Percentiles rank a stretch among this genome's conserved stretches.
Evolutionary conservation across 23 tunicate species (phyloP).

Genomic region (Styela clava): DNA sequence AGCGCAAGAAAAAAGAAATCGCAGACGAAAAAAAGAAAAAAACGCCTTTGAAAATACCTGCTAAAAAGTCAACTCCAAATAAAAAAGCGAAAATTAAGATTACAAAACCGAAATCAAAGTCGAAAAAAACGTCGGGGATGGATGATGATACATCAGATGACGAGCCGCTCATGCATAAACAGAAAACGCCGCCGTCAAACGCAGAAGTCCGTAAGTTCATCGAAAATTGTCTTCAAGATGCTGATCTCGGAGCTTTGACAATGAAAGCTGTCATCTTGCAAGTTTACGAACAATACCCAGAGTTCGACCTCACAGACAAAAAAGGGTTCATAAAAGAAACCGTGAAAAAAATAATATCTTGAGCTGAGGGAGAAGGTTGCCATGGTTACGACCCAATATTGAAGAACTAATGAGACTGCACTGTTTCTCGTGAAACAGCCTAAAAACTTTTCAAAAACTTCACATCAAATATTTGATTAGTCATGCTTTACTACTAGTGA

Average conservation of each 20-base stretch:
- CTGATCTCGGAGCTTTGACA: conserved; percentile 79
- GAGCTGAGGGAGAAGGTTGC: neutral
- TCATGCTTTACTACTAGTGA: too few species aligned
- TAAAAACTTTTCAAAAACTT: too few species aligned
- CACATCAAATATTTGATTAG: too few species aligned
- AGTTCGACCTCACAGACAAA: conserved; percentile 59
- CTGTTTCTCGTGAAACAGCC: too few species aligned
- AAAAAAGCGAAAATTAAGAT: conserved; percentile 62
- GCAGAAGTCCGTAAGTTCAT: conserved; percentile 60
- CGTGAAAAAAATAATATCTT: conserved; percentile 59
- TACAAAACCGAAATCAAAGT: neutral
- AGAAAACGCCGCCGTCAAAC: conserved; percentile 49
- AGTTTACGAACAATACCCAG: conserved; percentile 67
- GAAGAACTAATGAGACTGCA: too few species aligned
- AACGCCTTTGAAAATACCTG: conserved; percentile 19
- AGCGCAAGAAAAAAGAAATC: conserved; percentile 4
- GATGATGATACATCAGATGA: conserved; percentile 46
- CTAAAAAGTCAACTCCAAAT: conserved; percentile 37
- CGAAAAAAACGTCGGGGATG: neutral
- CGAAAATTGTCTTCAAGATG: conserved; percentile 65
- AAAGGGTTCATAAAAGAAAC: conserved; percentile 85
- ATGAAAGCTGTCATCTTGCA: conserved; percentile 81
- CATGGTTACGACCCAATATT: neutral
- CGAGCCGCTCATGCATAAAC: conserved; percentile 24
- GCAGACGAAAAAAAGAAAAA: conserved; percentile 4